Conservation (phyloP, 2,113 vertebrate species). For the Syngnathus floridae region DNA sequence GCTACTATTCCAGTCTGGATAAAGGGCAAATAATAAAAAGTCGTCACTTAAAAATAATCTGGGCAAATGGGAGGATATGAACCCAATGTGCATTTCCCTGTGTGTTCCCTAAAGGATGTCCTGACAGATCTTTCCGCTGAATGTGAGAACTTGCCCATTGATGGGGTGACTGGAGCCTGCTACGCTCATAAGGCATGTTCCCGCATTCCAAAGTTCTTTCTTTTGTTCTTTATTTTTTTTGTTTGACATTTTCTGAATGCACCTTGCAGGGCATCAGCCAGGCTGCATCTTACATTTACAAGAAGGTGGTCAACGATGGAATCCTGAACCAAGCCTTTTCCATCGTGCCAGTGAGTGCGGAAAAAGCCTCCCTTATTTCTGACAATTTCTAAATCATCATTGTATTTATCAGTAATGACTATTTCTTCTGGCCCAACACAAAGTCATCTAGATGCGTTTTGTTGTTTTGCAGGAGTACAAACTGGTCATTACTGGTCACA, state of each 20-base stretch:
- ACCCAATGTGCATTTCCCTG: not conserved
- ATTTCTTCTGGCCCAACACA: too few species aligned
- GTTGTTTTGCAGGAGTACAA: slow-evolving; percentile 79
- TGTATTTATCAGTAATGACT: too few species aligned
- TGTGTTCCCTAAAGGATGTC: slow-evolving; percentile 72
- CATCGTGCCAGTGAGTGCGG: slow-evolving; percentile 80
- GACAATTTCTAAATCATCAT: not conserved
- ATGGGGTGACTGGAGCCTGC: slow-evolving; percentile 79
- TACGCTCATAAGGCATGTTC: slow-evolving; percentile 84
- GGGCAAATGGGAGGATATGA: not conserved
- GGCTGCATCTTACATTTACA: slow-evolving; percentile 85
- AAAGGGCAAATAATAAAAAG: too few species aligned
- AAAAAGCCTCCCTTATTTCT: not conserved
- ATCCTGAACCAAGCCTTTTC: slow-evolving; percentile 92
- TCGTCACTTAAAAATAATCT: not conserved
- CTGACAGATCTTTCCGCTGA: slow-evolving; percentile 92
- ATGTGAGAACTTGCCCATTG: slow-evolving; percentile 80
- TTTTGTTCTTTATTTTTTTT: not conserved
- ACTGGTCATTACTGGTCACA: slow-evolving; percentile 91
- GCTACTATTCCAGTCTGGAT: too few species aligned
- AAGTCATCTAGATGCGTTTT: too few species aligned
- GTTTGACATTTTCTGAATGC: not conserved
- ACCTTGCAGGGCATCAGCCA: slow-evolving; percentile 83
- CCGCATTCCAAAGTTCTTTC: too few species aligned
- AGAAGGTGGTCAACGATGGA: slow-evolving; percentile 82